Evolutionary conservation across 2,797 vertebrate species (phyloP).

Genomic region (Paguma larvata): DNA sequence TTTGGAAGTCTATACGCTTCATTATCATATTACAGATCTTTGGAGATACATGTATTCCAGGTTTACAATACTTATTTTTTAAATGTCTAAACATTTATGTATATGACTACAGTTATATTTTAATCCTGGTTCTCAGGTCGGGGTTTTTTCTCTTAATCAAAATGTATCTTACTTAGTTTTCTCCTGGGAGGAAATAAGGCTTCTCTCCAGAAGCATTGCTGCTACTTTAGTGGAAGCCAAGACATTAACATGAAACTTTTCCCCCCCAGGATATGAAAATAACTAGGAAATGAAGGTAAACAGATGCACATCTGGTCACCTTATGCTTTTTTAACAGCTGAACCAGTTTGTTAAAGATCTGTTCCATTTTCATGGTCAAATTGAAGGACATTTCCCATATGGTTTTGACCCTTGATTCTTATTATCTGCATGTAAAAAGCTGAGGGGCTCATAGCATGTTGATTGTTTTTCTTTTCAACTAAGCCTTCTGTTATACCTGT

Average conservation of each 20-base stretch:
- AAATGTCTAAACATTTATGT: background rate
- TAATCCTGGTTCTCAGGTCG: background rate
- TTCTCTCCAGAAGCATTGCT: background rate
- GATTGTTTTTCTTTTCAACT: background rate
- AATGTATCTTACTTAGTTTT: background rate
- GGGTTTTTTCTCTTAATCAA: conserved; percentile 15
- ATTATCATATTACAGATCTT: background rate
- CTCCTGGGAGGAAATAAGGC: background rate
- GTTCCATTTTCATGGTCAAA: background rate
- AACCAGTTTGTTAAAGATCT: conserved; percentile 4
- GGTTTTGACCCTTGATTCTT: background rate
- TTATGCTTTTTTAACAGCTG: background rate
- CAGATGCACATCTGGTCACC: conserved; percentile 37
- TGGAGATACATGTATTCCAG: background rate
- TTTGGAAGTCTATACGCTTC: background rate
- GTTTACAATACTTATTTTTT: background rate
- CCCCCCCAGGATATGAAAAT: background rate
- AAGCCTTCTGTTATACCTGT: background rate
- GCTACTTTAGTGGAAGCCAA: background rate
- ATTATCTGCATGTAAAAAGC: background rate
- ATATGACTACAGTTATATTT: background rate
- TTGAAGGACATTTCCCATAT: background rate
- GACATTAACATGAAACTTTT: background rate
- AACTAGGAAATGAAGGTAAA: conserved; percentile 25
- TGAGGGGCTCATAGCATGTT: background rate